phyloP scores from a whole-genome alignment of 2,888 invertebrate species.

The Mythimna ferrago region DNA sequence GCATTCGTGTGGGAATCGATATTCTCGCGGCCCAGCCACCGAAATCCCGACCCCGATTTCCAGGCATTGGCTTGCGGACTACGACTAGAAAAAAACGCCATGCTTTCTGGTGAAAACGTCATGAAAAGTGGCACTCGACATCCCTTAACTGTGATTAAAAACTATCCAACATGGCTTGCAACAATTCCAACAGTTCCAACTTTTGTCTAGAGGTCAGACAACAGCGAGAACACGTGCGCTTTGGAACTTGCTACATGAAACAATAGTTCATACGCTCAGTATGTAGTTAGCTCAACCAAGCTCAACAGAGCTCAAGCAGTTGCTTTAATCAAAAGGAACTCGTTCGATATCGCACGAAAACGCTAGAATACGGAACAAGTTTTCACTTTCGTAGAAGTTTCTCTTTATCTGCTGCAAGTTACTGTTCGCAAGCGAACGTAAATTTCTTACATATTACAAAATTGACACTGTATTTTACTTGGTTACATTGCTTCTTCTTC shows the following conservation, averaged over 20 bases:
- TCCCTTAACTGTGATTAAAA: neutral
- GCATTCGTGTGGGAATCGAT: too few species aligned
- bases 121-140: neutral
- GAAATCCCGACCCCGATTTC: too few species aligned
- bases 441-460: conserved; percentile 1
- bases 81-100: too few species aligned
- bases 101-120: neutral
- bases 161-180: neutral
- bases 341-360: conserved; percentile 32
- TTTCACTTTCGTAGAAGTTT: conserved; percentile 48
- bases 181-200: neutral
- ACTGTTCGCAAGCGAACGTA: neutral
- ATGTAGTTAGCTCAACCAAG: conserved; percentile 13
- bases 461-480: neutral
- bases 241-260: conserved; percentile 36
- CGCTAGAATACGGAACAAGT: conserved; percentile 40
- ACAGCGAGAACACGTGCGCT: conserved; percentile 33
- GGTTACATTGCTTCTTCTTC: too few species aligned
- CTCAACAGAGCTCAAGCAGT: conserved; percentile 30
- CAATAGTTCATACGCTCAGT: conserved; percentile 40
- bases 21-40: too few species aligned
- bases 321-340: conserved; percentile 55
- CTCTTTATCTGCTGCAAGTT: conserved; percentile 23
- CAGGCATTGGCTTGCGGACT: too few species aligned
- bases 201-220: conserved; percentile 6